Base-by-base conservation (phyloP, 1,140 invertebrate genomes). In the Drosophila ambigua region DNA sequence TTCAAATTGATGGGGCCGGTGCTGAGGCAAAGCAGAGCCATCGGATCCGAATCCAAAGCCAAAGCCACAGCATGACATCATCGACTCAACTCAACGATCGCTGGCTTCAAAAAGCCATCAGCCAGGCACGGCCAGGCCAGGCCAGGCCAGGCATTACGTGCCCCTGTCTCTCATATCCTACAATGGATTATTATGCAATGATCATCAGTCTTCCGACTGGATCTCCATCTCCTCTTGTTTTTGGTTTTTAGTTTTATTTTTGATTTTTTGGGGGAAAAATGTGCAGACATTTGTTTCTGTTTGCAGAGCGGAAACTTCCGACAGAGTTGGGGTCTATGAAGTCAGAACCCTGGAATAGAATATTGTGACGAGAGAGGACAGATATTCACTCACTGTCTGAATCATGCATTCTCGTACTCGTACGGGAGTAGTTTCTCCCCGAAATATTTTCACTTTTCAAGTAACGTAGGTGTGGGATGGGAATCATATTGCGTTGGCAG, bases 121-220 rank as follows among this genome's bases (percentile, higher is more conserved):
- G 39, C 48, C 62, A 51, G 74, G 61, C 46, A 20, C 15, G 20
- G 9, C 35, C 35, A 13, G 35, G 9, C 16, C 16, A 13, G 35
- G 9, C 16, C 16, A 16, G 16, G 16, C 35, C 35, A 39, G 35
- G 50, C 68, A 71, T 60, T 72, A 72, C 68, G 68, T 72, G 68
- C 64, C 64, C 52, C 54, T 57, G 44, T 7, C 13, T 41, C 48
- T 43, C 23, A 48, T 45, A 73, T 78, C 81, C 77, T 80, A 73
- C 58, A 50, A 65, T 77, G 58, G 72, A 55, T 81, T 73, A 74
- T 85, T 84, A 84, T 79, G 82, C 80, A 84, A 84, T 84, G 63
- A 85, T 77, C 67, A 74, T 74, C 72, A 74, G 48, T 50, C 41
- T 57, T 53, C 20, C 31, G 16, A 52, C n/a, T 23, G 45, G 4